These are phyloP conservation scores for Monochamus alternatus DNA, from an alignment of 2,888 invertebrate genomes.

Conservation along the genomic window DNA sequence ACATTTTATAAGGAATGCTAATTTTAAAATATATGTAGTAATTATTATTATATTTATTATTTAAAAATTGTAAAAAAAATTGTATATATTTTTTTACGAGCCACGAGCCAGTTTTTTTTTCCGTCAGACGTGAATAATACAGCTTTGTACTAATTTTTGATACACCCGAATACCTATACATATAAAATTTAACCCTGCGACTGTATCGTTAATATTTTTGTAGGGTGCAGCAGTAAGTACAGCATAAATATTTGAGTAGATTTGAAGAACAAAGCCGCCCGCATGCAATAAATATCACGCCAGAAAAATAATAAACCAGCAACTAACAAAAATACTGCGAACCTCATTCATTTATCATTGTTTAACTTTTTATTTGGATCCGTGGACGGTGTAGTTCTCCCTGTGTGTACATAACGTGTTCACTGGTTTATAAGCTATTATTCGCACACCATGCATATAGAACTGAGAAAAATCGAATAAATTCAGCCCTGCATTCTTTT, in stretches of 20 bases:
- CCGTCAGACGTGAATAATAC: no score
- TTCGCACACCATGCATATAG: slow-evolving; percentile 29
- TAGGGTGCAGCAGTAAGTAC: background rate
- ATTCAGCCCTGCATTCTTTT: slow-evolving; percentile 25
- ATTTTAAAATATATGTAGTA: no score
- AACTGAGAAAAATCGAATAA: slow-evolving; percentile 31
- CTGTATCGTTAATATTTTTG: background rate
- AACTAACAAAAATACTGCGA: slow-evolving; percentile 14
- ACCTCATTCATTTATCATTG: slow-evolving; percentile 29
- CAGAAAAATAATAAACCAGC: slow-evolving; percentile 16
- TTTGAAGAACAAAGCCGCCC: background rate
- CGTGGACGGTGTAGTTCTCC: background rate
- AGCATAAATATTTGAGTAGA: background rate
- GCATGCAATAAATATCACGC: background rate
- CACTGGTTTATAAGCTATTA: slow-evolving; percentile 35
- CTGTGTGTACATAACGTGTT: slow-evolving; percentile 25
- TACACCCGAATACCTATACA: no score
- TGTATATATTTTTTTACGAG: no score
- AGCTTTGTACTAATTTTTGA: no score
- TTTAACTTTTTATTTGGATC: slow-evolving; percentile 23
- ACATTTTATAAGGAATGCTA: no score
- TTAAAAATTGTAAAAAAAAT: no score
- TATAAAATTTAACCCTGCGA: no score
- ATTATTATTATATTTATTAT: no score
- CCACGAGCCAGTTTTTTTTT: no score